Evolutionary conservation across 1,140 invertebrate species (phyloP), one percentile per base, ranked within the genome.

Genomic region (Cydia pomonella): DNA sequence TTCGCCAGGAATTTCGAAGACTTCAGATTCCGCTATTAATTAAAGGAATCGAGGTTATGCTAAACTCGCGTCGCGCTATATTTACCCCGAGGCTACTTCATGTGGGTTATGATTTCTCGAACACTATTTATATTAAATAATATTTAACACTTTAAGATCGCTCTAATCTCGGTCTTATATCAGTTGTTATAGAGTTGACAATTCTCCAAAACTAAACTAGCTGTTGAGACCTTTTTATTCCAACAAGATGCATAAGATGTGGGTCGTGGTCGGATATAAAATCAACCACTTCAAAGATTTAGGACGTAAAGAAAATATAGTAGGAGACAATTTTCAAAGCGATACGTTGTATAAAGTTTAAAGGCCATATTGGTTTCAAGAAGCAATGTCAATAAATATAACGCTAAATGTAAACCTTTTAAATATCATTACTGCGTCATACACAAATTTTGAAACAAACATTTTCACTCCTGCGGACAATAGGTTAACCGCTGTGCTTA

Each of bases 101-200:
- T 84, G 80, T 83, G 82, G 81, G 85, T 87, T 90, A 90, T 88
- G 84, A 87, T 87, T 87, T 80, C 84, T 83, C 74, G 79, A 80
- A 85, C 33, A 41, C 79, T 86, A 87, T 87, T 85, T 85, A 81
- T 79, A 80, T 72, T 23, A 59, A 59, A 59, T 59, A 59, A 59
- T 1, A 59, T 59, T 18, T 7, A 53, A 47, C 44, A 9, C 44
- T 47, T 53, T 53, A n/a, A 7, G 16, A 53, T 53, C 50, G 50
- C 18, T 18, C 50, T 18, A 18, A n/a, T 7, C 50, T 53, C 18
- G 23, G 53, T 59, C 53, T 59, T 59, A 59, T 59, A 59, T 10
- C 53, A 9, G 9, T 10, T 23, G 6, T 6, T 21, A 10, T 59
- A 59, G 18, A 59, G 53, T 59, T 5, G 21, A 59, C 2, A 12